Percentiles rank a stretch among this genome's conserved stretches.
These are phyloP conservation scores for Caenorhabditis virilis DNA, from an alignment of 2,888 invertebrate species.

Conservation along the genomic window DNA sequence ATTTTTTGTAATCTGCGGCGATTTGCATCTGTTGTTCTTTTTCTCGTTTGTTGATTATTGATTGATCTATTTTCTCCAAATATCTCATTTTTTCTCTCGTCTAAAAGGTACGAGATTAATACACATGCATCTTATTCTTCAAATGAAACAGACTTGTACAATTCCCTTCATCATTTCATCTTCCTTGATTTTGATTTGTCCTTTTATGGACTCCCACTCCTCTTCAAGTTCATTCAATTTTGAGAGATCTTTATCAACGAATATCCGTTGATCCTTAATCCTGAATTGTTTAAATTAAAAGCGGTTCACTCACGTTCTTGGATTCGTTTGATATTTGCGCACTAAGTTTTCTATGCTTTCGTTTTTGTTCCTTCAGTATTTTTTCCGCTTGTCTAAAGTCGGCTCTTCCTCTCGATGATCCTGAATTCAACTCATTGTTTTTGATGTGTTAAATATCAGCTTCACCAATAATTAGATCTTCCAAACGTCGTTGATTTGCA, in stretches of 20 bases:
- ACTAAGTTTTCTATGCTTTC: slow-evolving; percentile 3
- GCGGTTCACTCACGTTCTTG: background rate
- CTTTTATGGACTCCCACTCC: background rate
- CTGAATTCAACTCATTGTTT: slow-evolving; percentile 6
- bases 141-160: background rate
- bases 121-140: background rate
- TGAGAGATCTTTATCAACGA: no score
- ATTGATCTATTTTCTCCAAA: no score
- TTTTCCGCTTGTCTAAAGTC: slow-evolving; percentile 32
- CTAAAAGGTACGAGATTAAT: no score
- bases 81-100: no score
- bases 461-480: slow-evolving; percentile 32
- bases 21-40: slow-evolving; percentile 22
- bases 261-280: no score
- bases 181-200: background rate
- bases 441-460: background rate
- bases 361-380: slow-evolving; percentile 13
- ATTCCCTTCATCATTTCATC: background rate
- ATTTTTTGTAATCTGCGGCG: slow-evolving; percentile 19
- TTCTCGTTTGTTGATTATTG: no score
- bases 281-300: no score
- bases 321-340: slow-evolving; percentile 7
- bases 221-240: background rate
- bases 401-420: slow-evolving; percentile 23
- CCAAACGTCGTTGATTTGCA: slow-evolving; percentile 27